Evolutionary conservation across 2,113 vertebrate species (phyloP), one percentile per base, ranked within the genome.

Genomic region (Eurystomus gularis): DNA sequence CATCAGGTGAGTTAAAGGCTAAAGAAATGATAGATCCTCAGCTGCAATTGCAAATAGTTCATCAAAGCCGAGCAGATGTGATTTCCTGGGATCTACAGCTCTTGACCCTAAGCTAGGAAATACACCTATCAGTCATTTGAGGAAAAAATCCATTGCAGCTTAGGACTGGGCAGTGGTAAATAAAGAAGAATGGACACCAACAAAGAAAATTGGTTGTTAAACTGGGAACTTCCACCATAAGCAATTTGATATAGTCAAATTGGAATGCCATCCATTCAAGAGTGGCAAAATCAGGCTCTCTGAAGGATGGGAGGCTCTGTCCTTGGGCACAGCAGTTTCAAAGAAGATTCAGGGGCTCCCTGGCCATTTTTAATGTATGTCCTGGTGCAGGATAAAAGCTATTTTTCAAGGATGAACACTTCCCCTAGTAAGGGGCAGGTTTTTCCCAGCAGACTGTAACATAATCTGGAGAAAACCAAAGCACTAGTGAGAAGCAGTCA

Each of bases 251-350:
- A 28, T 3, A 33, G 71, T 35, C 28, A 51, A 24, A 46, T 7
- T 49, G 7, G 39, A 83, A 19, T 10, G 10, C 3, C 64, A 28
- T 58, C 28, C 54, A 62, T 24, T 51, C 0, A 0, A 81, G 39
- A 75, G 69, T 25, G 60, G 33, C 1, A 5, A 49, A 82, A 80
- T 77, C 15, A 24, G 46, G 33, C 23, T 83, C 19, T 12, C 35
- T 19, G 76, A 78, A 58, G 42, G 46, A 35, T 31, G 20, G 23
- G 29, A 88, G 29, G 6, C 48, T 80, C 35, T 71, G 39, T n/a
- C 46, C 68, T 78, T 81, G 62, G 33, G 35, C 46, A 77, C 19
- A 66, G 64, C 16, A 44, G 17, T 88, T 92, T 76, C 62, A 85
- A 62, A 70, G 72, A 73, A 62, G 39, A 68, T 72, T 66, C 29